Evolutionary conservation across 2,888 invertebrate genomes (phyloP), one percentile per base, ranked within the genome.

Genomic region (Sphinx pinastri): DNA sequence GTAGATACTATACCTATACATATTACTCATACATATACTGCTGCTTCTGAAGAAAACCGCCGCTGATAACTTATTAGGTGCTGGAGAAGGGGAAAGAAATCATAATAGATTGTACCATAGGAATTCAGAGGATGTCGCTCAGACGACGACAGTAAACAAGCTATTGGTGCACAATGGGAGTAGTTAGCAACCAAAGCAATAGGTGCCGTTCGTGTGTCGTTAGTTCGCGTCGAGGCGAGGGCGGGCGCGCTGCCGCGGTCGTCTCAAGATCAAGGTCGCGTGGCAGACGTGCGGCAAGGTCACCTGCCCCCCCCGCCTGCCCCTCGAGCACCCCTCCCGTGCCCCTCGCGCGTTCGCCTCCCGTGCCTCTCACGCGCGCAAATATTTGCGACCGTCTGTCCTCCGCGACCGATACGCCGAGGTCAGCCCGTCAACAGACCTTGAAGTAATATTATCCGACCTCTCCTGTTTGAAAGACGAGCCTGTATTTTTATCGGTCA

Each of bases 361-460:
- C 77, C 77, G 76, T 78, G 84, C 86, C 84, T 83, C 85, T 81
- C 85, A 81, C 84, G 88, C 88, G 88, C 90, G 89, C 93, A 92
- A 92, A 93, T 92, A 93, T 93, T 92, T 93, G 91, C 92, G 91
- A 88, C 89, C 88, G 93, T 92, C 91, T 91, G 93, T 93, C 93
- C 93, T 92, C 93, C 91, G 88, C 92, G 93, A 92, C 93, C 93
- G 93, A 93, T 93, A 93, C 88, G 91, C 88, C 92, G 93, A 94
- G 93, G 93, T 94, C 93, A 90, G 85, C 84, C 87, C 86, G 91
- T 86, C 89, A 89, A 85, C 84, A 89, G 90, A 93, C 93, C 93
- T 93, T 93, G 91, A 89, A 90, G 89, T 86, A 88, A 88, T 91
- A 91, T 88, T 88, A 89, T 86, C 88, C 90, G 91, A 91, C 90